Conservation (phyloP, 2,113 vertebrate species). For the Penelope pileata region DNA sequence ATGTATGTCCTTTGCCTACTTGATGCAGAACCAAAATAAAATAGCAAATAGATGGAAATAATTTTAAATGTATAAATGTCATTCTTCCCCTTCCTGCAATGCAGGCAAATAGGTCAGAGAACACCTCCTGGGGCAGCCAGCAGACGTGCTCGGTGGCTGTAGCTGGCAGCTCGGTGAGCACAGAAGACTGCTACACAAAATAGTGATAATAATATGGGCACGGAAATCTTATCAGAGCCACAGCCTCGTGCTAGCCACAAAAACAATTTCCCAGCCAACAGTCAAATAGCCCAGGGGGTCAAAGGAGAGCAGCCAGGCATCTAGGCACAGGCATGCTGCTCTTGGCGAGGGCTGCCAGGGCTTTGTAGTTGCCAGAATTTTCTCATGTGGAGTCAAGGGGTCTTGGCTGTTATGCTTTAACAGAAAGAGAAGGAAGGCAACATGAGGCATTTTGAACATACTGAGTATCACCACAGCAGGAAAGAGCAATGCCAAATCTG, state of each 20-base stretch:
- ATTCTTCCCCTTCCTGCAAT: neutral
- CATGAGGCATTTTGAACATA: neutral
- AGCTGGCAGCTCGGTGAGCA: neutral
- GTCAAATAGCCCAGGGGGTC: neutral
- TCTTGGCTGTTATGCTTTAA: neutral
- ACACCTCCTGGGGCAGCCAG: neutral
- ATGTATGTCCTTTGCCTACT: neutral
- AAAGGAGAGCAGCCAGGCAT: neutral
- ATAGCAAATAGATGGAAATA: neutral
- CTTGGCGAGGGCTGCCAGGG: neutral
- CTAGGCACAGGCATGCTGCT: neutral
- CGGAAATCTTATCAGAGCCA: neutral
- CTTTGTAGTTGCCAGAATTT: neutral
- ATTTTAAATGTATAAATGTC: neutral
- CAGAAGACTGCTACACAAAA: neutral
- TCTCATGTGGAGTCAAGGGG: neutral
- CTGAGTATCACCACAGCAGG: neutral
- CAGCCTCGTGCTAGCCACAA: neutral
- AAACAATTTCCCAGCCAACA: neutral
- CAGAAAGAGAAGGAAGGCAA: neutral
- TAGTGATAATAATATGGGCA: neutral
- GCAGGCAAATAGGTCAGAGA: neutral
- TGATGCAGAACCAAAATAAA: neutral
- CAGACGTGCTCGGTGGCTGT: rapidly evolving
- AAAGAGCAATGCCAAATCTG: neutral